Evolutionary conservation across 2,888 invertebrate genomes (phyloP).

Genomic region (Apotomis capreana): DNA sequence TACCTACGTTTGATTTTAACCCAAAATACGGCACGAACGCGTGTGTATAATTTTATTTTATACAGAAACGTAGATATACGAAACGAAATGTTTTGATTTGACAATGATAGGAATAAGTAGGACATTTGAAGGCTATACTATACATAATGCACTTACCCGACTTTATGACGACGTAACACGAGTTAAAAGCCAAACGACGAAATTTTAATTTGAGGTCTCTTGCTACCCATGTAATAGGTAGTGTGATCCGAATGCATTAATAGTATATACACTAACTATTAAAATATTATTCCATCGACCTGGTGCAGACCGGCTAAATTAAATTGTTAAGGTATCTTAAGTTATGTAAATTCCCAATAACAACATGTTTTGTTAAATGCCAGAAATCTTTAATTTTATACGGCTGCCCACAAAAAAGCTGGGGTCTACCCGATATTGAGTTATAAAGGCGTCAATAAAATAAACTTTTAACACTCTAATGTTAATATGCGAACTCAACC

Average conservation of each 20-base stretch:
- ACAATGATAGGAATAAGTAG: too few relatives aligned
- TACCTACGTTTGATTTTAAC: too few relatives aligned
- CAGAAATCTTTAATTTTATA: slow-evolving; percentile 29
- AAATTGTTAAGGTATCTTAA: not conserved
- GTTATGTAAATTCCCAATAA: slow-evolving; percentile 14
- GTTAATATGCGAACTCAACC: slow-evolving; percentile 59
- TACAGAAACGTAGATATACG: too few relatives aligned
- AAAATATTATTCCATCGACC: not conserved
- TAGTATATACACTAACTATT: too few relatives aligned
- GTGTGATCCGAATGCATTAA: not conserved
- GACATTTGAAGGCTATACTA: too few relatives aligned
- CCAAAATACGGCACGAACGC: too few relatives aligned
- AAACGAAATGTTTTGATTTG: too few relatives aligned
- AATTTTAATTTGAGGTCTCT: too few relatives aligned
- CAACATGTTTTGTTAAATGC: slow-evolving; percentile 28
- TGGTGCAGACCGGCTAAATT: not conserved
- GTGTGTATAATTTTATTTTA: too few relatives aligned
- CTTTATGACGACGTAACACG: too few relatives aligned
- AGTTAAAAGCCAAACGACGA: too few relatives aligned
- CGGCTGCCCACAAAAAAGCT: slow-evolving; percentile 20
- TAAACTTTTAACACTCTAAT: slow-evolving; percentile 66
- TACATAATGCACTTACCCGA: too few relatives aligned
- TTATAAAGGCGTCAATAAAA: slow-evolving; percentile 49
- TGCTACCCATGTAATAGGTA: not conserved
- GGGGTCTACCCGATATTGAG: slow-evolving; percentile 32